Conservation (phyloP, 1,140 invertebrate species). For the Anthonomus grandis region DNA sequence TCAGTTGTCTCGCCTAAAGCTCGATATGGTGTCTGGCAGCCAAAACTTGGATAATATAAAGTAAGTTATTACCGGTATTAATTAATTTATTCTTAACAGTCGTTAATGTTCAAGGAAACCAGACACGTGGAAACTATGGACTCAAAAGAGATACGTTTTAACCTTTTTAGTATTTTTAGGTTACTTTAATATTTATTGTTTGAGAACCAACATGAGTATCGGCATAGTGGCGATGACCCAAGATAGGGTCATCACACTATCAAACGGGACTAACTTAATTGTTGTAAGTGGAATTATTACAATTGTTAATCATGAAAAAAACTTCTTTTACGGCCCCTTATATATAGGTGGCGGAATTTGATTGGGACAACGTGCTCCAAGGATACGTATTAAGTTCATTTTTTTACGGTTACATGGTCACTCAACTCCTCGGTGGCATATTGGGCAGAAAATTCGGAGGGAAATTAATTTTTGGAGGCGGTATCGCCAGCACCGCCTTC, state of each 20-base stretch:
- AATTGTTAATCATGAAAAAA: not conserved
- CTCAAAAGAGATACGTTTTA: constrained; percentile 67
- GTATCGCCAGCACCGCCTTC: constrained; percentile 75
- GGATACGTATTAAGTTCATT: constrained; percentile 82
- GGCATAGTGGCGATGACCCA: constrained; percentile 87
- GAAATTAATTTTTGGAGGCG: constrained; percentile 70
- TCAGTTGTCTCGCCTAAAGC: too few species aligned
- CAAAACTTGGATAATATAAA: too few species aligned
- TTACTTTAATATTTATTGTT: constrained; percentile 82
- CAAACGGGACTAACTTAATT: constrained; percentile 40
- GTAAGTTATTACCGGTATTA: too few species aligned
- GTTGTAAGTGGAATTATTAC: constrained; percentile 3
- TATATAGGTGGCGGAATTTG: constrained; percentile 59
- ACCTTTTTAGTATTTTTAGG: constrained; percentile 80
- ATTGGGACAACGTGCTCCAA: constrained; percentile 75
- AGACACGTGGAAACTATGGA: constrained; percentile 62
- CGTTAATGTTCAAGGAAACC: not conserved
- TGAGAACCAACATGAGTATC: constrained; percentile 84
- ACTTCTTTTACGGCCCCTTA: not conserved
- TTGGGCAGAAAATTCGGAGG: constrained; percentile 56
- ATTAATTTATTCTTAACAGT: too few species aligned
- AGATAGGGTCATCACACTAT: constrained; percentile 54
- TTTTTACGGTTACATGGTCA: constrained; percentile 78
- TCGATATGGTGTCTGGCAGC: too few species aligned
- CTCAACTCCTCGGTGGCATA: constrained; percentile 62